Conservation (phyloP, 2,797 vertebrate species). For the Cuniculus paca region DNA sequence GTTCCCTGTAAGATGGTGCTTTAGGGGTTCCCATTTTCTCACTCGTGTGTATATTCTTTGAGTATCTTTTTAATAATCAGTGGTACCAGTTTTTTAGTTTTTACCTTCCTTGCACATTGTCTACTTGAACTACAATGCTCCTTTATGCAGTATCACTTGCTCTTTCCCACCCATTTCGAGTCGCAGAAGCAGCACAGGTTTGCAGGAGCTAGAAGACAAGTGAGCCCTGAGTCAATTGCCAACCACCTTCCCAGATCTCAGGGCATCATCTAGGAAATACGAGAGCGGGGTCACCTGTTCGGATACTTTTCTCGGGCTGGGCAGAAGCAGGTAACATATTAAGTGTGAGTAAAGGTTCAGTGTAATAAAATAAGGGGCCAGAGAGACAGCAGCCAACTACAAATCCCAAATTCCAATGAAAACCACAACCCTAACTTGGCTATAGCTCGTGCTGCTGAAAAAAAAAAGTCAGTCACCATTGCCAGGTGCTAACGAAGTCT, state of each 20-base stretch:
- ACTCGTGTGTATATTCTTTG: neutral
- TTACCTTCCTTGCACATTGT: neutral
- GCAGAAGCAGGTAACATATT: slow-evolving; percentile 17
- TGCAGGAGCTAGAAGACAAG: neutral
- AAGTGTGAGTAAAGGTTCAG: neutral
- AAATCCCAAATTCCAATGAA: neutral
- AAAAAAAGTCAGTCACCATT: neutral
- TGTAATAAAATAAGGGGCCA: neutral
- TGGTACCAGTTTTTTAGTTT: neutral
- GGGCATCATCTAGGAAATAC: neutral
- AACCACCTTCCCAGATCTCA: neutral
- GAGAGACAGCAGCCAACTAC: neutral
- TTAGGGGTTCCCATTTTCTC: neutral
- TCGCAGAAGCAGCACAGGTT: neutral
- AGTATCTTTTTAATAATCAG: neutral
- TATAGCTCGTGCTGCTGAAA: neutral
- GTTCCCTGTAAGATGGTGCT: neutral
- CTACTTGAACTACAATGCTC: neutral
- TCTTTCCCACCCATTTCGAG: neutral
- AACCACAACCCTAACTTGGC: neutral
- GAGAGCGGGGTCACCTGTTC: neutral
- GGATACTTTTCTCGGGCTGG: neutral
- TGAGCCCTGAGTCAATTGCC: neutral
- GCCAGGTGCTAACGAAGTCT: neutral
- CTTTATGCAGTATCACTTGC: neutral